These are phyloP conservation scores for Agrochola lota DNA, from an alignment of 2,888 invertebrate genomes.

Conservation along the genomic window DNA sequence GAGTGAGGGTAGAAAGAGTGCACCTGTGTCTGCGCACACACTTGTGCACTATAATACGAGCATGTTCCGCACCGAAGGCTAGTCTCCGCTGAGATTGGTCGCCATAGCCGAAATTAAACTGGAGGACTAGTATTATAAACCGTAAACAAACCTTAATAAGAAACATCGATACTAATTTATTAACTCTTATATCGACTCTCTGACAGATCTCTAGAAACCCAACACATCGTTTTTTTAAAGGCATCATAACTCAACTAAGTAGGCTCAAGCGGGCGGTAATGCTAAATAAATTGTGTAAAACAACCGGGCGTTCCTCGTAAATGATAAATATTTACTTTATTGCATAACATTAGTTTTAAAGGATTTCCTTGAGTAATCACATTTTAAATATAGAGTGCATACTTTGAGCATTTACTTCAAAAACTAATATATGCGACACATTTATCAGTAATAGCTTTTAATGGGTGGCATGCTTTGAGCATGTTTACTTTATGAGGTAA, in stretches of 20 bases:
- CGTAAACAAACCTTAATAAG: background rate
- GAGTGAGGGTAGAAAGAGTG: no score
- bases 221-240: constrained; percentile 4
- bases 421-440: constrained; percentile 61
- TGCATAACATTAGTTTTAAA: constrained; percentile 57
- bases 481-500: background rate
- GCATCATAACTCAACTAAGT: constrained; percentile 23
- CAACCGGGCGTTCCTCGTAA: constrained; percentile 44
- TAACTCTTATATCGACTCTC: background rate
- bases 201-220: background rate
- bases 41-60: no score
- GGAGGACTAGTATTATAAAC: no score
- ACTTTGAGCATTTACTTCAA: constrained; percentile 44
- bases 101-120: no score
- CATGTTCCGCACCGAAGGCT: no score
- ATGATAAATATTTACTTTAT: constrained; percentile 61
- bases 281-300: constrained; percentile 50
- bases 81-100: no score
- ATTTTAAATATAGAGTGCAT: constrained; percentile 61
- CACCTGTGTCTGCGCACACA: no score
- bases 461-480: constrained; percentile 30
- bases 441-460: constrained; percentile 53
- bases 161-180: background rate
- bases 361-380: constrained; percentile 62
- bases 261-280: constrained; percentile 22